Conservation (phyloP, 2,113 vertebrate species). For the Eolophus roseicapilla region DNA sequence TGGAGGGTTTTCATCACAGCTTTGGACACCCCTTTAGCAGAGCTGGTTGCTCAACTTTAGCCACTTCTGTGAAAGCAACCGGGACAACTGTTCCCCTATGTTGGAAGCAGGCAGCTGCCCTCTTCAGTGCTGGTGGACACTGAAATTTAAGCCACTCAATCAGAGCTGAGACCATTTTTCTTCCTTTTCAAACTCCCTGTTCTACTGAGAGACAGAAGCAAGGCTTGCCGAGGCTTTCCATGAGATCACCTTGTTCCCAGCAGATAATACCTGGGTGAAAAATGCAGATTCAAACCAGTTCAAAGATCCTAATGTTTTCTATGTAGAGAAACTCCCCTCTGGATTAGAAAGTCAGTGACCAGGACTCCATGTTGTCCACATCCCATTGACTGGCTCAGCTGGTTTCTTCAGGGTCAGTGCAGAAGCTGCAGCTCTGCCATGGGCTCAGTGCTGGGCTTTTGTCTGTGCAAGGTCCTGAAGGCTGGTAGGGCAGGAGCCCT, state of each 20-base stretch:
- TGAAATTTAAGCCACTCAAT: neutral
- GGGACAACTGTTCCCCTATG: neutral
- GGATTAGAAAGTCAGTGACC: neutral
- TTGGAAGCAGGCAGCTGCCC: neutral
- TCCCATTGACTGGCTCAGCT: neutral
- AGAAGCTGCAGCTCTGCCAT: neutral
- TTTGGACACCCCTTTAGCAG: neutral
- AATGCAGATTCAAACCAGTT: neutral
- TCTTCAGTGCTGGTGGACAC: neutral
- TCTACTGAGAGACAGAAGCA: neutral
- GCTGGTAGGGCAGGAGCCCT: neutral
- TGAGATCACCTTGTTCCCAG: neutral
- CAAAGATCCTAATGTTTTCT: neutral
- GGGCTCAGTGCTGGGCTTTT: neutral
- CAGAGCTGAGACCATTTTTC: neutral
- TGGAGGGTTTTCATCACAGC: neutral
- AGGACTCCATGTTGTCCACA: neutral
- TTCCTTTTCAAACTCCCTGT: neutral
- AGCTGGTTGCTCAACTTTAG: neutral
- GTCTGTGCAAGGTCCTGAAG: neutral
- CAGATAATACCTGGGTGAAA: neutral
- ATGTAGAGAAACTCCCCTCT: neutral
- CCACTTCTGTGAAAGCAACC: neutral
- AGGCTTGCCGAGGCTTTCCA: neutral
- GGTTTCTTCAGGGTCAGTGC: neutral